Percentiles rank a stretch among this genome's conserved stretches.
phyloP scores from a whole-genome alignment of 2,888 invertebrate genomes.

The Drosophila cognata region DNA sequence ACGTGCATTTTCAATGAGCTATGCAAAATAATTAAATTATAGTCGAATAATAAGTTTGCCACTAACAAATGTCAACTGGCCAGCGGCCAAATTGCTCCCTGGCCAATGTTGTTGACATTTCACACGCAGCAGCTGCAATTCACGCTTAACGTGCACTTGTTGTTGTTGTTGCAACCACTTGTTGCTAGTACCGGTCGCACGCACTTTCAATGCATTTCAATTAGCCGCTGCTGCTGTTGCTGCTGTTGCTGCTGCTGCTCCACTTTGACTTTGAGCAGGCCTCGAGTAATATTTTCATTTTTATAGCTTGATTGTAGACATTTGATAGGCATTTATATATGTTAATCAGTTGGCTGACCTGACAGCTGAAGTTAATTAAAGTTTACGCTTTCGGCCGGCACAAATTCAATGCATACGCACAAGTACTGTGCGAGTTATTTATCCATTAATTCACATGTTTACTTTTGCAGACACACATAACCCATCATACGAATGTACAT shows the following conservation, averaged over 20 bases:
- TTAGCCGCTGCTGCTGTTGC: conserved; percentile 50
- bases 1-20: conserved; percentile 26
- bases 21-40: conserved; percentile 74
- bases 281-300: conserved; percentile 64
- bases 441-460: conserved; percentile 71
- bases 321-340: conserved; percentile 76
- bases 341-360: conserved; percentile 74
- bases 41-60: conserved; percentile 36
- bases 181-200: conserved; percentile 60
- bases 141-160: conserved; percentile 29
- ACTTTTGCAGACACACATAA: conserved; percentile 29
- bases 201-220: conserved; percentile 81
- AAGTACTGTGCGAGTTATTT: conserved; percentile 31
- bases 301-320: conserved; percentile 75
- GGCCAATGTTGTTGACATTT: conserved; percentile 65
- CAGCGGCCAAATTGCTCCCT: conserved; percentile 39
- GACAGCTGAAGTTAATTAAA: conserved; percentile 76
- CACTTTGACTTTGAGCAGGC: conserved; percentile 74
- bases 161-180: conserved; percentile 30
- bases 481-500: conserved; percentile 2
- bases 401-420: conserved; percentile 28
- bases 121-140: conserved; percentile 64
- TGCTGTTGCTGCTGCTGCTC: conserved; percentile 59
- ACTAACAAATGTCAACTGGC: conserved; percentile 63
- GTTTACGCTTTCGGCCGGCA: conserved; percentile 51